A percentile compares a stretch with the other conserved stretches of the same genome.
These are phyloP conservation scores for Lophochroa leadbeateri DNA, from an alignment of 2,113 vertebrate genomes.

Conservation along the genomic window DNA sequence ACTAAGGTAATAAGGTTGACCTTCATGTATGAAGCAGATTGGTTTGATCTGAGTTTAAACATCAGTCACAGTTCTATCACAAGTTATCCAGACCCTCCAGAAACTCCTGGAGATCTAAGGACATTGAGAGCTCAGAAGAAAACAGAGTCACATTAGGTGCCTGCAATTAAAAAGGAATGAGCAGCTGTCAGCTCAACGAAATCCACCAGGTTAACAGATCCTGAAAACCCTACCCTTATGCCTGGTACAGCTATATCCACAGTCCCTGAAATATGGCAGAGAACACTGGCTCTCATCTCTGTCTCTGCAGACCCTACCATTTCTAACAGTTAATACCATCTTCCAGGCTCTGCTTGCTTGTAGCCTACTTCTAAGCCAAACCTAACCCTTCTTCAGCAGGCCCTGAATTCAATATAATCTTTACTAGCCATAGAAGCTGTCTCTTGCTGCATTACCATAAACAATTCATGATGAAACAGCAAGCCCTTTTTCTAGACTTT, in stretches of 20 bases:
- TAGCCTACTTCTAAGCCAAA: neutral
- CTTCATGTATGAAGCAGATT: neutral
- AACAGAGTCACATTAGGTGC: neutral
- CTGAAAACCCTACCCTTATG: neutral
- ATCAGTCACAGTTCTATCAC: neutral
- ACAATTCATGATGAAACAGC: neutral
- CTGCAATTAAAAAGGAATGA: neutral
- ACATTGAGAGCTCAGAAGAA: neutral
- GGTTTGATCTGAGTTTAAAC: neutral
- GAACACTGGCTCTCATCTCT: neutral
- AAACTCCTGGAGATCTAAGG: neutral
- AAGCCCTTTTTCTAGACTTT: neutral
- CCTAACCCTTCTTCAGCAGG: neutral
- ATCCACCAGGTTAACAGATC: neutral
- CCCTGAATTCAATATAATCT: neutral
- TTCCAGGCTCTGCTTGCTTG: neutral
- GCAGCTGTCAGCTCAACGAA: neutral
- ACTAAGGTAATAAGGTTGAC: neutral
- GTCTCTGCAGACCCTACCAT: neutral
- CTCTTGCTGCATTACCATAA: neutral
- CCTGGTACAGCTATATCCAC: neutral
- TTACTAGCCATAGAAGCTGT: neutral
- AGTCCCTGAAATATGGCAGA: neutral
- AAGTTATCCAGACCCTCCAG: neutral
- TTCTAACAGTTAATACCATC: neutral